Percentiles rank a stretch among this genome's conserved stretches.
Evolutionary conservation across 1,140 invertebrate genomes (phyloP).

Genomic region (Aphelenchoides besseyi): DNA sequence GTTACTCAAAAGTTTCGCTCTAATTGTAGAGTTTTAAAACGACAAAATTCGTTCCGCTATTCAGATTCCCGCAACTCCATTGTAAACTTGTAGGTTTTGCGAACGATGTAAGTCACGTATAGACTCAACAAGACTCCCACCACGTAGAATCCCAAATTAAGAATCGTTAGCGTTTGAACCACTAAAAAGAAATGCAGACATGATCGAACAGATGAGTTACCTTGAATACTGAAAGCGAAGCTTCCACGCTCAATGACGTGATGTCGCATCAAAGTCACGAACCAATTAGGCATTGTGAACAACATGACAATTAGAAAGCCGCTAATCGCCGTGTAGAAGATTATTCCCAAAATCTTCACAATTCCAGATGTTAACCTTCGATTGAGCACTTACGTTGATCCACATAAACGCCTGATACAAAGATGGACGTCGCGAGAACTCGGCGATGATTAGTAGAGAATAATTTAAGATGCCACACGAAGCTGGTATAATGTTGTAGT

Average conservation of each 20-base stretch:
- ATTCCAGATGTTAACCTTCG: background rate
- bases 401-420: background rate
- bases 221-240: background rate
- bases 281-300: constrained; percentile 10
- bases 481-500: background rate
- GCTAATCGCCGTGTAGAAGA: background rate
- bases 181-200: constrained; percentile 2
- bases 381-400: background rate
- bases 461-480: background rate
- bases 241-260: constrained; percentile 8
- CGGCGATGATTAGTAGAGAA: constrained; percentile 3
- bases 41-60: no score
- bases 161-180: background rate
- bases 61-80: constrained; percentile 4
- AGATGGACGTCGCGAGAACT: background rate
- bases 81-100: constrained; percentile 8
- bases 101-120: background rate
- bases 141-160: constrained; percentile 10
- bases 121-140: background rate
- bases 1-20: no score
- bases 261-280: background rate
- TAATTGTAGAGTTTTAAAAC: no score
- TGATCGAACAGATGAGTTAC: background rate
- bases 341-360: background rate
- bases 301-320: background rate